Evolutionary conservation across 2,888 invertebrate genomes (phyloP), one percentile per base, ranked within the genome.

Genomic region (Dryobotodes eremita): DNA sequence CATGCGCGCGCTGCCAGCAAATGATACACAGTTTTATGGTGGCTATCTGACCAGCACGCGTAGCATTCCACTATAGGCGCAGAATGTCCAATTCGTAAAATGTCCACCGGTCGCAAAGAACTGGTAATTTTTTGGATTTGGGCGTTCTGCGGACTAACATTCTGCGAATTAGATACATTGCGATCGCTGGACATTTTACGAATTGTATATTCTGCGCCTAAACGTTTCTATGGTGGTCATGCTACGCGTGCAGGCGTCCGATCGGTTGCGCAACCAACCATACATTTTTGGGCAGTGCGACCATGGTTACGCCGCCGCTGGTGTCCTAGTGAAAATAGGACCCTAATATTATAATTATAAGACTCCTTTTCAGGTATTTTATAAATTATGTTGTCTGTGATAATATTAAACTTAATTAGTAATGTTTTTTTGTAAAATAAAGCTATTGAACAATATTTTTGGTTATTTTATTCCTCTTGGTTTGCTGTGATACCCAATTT

Each of bases 331-430:
- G 62, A 57, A 5, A 42, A 13, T 23, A 62, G 36, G 31, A 20
- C 62, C 11, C 6, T 62, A 23, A 36, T 36, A 36, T 23, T 62
- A 73, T 78, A 80, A 86, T 87, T 84, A 87, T 88, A 90, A 89
- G 89, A 89, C 80, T 86, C 79, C 84, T 86, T 84, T 88, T 89
- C 82, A 85, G 83, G 80, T 91, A 89, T 85, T 89, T 86, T 90
- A 90, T 91, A 94, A 92, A 93, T 95, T 95, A 92, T 91, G 93
- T 93, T 93, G 94, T 94, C 95, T 95, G 95, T 95, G 95, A 95
- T 95, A 95, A 93, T 95, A 90, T 86, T 87, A 89, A 86, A 89
- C 81, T 88, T 84, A 89, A 92, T 93, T 93, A 92, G 90, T 91
- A 90, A 90, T 36, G 80, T 86, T 77, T 83, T 78, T 92, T 86